phyloP scores from a whole-genome alignment of 1,140 invertebrate genomes.

The Aporrectodea caliginosa region DNA sequence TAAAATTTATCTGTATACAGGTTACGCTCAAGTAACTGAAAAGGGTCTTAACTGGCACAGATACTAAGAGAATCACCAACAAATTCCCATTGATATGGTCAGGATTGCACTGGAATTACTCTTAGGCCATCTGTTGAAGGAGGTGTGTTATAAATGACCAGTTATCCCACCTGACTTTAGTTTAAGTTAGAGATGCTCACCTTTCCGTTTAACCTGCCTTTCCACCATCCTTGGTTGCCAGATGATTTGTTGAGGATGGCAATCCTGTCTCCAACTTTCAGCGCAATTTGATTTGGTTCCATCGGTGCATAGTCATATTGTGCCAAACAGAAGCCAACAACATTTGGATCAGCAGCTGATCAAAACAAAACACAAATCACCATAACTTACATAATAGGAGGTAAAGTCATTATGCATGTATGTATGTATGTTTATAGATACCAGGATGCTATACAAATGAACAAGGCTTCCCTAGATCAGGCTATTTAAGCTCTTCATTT shows the following conservation, averaged over 20 bases:
- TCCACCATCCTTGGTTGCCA: slow-evolving; percentile 77
- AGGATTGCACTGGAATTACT: background rate
- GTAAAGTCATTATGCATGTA: background rate
- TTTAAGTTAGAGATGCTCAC: too few relatives aligned
- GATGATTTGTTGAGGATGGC: slow-evolving; percentile 73
- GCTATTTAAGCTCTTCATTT: too few relatives aligned
- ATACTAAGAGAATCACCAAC: background rate
- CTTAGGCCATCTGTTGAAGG: background rate
- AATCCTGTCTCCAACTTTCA: slow-evolving; percentile 73
- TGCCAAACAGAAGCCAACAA: slow-evolving; percentile 44
- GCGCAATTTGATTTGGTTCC: slow-evolving; percentile 71
- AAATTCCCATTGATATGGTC: background rate
- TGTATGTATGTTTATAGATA: background rate
- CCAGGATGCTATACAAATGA: background rate
- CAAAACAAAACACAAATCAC: background rate
- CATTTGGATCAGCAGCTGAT: slow-evolving; percentile 33
- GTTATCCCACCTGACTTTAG: background rate
- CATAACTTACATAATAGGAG: background rate
- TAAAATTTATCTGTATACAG: too few relatives aligned
- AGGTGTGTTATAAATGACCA: background rate
- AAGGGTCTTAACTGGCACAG: background rate
- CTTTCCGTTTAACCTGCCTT: slow-evolving; percentile 66
- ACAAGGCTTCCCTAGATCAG: too few relatives aligned
- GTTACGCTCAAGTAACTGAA: too few relatives aligned
- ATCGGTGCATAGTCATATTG: slow-evolving; percentile 56